phyloP scores from a whole-genome alignment of 64 coral and sea anemone genomes.

The Stichodactyla helianthus region DNA sequence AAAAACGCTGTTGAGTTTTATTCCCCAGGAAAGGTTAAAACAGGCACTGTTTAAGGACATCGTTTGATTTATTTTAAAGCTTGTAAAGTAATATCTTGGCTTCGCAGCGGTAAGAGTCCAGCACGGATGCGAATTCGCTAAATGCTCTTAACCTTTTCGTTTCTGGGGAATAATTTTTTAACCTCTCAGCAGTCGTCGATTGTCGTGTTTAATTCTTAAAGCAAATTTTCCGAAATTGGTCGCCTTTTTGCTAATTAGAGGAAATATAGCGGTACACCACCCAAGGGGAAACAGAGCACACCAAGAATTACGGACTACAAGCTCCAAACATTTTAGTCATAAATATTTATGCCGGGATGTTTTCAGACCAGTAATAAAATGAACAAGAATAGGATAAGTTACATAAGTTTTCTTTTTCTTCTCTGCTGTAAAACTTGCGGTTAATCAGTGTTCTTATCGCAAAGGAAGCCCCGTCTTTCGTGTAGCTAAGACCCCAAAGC shows the following conservation, averaged over 20 bases:
- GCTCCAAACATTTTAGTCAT: not conserved
- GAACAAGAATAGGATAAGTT: not conserved
- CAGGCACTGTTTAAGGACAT: not conserved
- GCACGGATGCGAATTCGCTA: not conserved
- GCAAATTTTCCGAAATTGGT: not conserved
- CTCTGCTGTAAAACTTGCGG: not conserved
- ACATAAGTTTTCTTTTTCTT: not conserved
- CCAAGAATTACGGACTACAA: not conserved
- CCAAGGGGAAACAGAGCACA: not conserved
- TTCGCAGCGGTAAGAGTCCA: not conserved
- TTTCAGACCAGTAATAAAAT: not conserved
- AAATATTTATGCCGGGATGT: not conserved
- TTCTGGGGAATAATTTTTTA: conserved; percentile 9
- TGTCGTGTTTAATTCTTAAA: conserved; percentile 8
- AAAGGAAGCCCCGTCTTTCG: not conserved
- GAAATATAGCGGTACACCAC: not conserved
- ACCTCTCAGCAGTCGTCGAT: conserved; percentile 18
- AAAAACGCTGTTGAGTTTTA: not conserved
- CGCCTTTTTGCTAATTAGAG: not conserved
- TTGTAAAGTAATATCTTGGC: conserved; percentile 1
- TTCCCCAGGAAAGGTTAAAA: conserved; percentile 4
- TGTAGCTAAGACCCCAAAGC: not conserved
- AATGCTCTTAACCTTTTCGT: conserved; percentile 18
- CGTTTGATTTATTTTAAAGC: not conserved
- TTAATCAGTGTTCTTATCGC: not conserved